Base-by-base conservation (phyloP, 1,140 invertebrate genomes). In the Ceratina japonica region DNA sequence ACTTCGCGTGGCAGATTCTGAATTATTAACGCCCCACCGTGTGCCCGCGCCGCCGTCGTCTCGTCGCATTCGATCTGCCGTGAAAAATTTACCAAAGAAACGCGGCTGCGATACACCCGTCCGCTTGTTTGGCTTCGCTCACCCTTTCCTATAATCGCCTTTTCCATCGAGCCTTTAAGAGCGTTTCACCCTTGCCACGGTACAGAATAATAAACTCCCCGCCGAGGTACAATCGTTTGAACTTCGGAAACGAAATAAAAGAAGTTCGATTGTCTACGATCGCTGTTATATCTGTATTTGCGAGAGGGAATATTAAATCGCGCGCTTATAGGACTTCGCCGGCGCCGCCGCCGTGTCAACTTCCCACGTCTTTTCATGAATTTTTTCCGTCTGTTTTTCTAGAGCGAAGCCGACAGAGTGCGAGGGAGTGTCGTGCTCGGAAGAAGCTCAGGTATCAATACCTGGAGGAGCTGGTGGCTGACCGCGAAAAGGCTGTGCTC, bases 381-480 rank as follows among this genome's bases (percentile, higher is more conserved):
- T n/a, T 16, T 2, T 64, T 69, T 59, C 4, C 18, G 63, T 27
- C 87, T 87, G 77, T 80, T 89, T 89, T 94, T 93, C 75, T 90
- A 97, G 98, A 99, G 93, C 94, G 98, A 69, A 99, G 98, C 92
- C 94, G 98, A 82, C 98, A 99, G 94, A 98, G 97, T 94, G 98
- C 98, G 80, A 94, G 98, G 86, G 98, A 99, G 94, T 99, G 98
- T 91, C 95, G 98, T 83, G 98, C 98, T 54, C 94, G 98, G 58
- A 99, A 99, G 93, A 99, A 99, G 89, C 94, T 99, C 58, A 94
- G 98, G 31, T 99, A 99, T 92, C 98, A 99, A 92, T 99, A 99
- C 91, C 93, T 99, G 71, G 98, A 99, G 92, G 98, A 99, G 91
- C 92, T 99, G 68, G 98, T 99, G 2, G 94, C 96, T 2, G 97